Conservation (phyloP, 64 coral and sea anemone genomes). For the Stichodactyla helianthus region DNA sequence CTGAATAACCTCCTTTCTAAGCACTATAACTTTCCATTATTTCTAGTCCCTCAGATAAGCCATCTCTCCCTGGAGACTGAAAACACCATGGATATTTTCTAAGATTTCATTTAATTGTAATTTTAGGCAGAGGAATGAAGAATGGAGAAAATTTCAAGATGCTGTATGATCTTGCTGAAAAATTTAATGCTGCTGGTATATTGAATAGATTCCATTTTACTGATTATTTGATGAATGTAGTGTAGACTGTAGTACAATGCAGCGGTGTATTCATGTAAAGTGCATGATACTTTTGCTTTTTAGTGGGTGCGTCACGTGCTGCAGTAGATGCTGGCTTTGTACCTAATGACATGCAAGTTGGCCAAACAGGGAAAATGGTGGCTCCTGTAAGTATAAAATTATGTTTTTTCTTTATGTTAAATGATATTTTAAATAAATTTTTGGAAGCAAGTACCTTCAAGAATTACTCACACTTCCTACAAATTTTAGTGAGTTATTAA, state of each 20-base stretch:
- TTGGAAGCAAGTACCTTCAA: too few species aligned
- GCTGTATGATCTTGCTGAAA: slow-evolving; percentile 89
- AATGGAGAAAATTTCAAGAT: slow-evolving; percentile 95
- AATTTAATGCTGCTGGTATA: slow-evolving; percentile 93
- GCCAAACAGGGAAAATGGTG: slow-evolving; percentile 98
- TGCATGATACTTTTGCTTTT: background rate
- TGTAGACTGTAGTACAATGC: too few species aligned
- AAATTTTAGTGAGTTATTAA: too few species aligned
- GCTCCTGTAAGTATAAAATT: slow-evolving; percentile 80
- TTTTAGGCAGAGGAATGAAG: slow-evolving; percentile 82
- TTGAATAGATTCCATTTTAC: background rate
- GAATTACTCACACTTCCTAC: too few species aligned
- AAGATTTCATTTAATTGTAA: background rate
- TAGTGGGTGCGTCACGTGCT: slow-evolving; percentile 94
- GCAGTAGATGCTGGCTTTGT: slow-evolving; percentile 97
- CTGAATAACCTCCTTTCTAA: too few species aligned
- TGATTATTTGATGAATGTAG: too few species aligned
- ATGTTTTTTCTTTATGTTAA: background rate
- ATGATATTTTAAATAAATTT: background rate
- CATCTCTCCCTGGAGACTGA: too few species aligned
- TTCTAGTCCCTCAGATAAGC: too few species aligned
- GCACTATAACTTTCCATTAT: too few species aligned
- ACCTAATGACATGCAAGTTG: slow-evolving; percentile 97
- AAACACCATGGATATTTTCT: too few species aligned
- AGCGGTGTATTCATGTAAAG: background rate